These are phyloP conservation scores for Nezara viridula DNA, from an alignment of 2,888 invertebrate genomes.

Conservation along the genomic window DNA sequence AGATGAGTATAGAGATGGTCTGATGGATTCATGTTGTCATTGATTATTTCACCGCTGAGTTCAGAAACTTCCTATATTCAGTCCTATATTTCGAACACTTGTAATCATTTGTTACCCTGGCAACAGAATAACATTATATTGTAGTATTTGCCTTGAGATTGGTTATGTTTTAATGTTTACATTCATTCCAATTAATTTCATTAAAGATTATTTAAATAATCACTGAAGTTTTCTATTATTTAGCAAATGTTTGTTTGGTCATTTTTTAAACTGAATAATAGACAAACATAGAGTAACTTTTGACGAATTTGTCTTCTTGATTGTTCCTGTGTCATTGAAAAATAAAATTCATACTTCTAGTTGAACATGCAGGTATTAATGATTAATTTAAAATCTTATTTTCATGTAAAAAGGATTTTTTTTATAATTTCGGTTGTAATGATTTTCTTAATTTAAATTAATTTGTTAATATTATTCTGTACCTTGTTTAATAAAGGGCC, in stretches of 20 bases:
- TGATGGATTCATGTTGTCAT: too few relatives aligned
- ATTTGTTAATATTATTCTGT: too few relatives aligned
- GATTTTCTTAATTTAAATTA: neutral
- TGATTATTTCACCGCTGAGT: too few relatives aligned
- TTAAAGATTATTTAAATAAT: neutral
- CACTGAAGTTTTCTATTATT: neutral
- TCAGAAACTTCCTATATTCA: too few relatives aligned
- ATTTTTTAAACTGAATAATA: neutral
- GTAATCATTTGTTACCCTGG: neutral
- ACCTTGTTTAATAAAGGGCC: too few relatives aligned
- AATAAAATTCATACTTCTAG: too few relatives aligned
- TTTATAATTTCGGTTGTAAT: neutral
- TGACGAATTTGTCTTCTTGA: neutral
- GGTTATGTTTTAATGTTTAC: neutral
- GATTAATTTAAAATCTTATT: neutral
- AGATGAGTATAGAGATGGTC: too few relatives aligned
- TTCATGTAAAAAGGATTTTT: neutral
- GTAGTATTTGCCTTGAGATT: neutral
- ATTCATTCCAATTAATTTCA: neutral
- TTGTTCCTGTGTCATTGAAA: too few relatives aligned
- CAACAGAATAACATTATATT: neutral
- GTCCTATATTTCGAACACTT: neutral
- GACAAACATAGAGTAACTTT: neutral
- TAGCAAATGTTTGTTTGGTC: neutral
- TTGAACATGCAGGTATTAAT: neutral